phyloP scores from a whole-genome alignment of 2,888 invertebrate genomes.

The Euplexia lucipara region DNA sequence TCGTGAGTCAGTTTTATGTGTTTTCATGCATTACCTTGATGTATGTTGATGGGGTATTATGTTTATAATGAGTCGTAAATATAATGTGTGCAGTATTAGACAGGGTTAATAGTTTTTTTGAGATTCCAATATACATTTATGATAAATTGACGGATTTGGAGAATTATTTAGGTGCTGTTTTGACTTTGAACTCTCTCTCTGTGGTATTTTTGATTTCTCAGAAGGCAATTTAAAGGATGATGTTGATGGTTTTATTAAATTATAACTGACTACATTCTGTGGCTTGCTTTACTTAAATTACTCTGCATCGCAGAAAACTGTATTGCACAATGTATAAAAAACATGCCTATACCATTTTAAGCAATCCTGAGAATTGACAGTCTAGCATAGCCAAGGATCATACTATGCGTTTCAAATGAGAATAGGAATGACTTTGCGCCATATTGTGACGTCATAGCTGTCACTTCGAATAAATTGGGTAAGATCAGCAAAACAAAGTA shows the following conservation, averaged over 20 bases:
- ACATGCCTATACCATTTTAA: no score
- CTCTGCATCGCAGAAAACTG: no score
- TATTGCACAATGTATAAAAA: no score
- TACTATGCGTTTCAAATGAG: no score
- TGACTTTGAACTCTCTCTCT: background rate
- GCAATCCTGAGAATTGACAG: no score
- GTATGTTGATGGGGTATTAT: constrained; percentile 75
- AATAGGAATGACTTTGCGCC: no score
- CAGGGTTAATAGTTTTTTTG: constrained; percentile 58
- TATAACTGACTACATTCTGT: no score
- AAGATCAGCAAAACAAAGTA: no score
- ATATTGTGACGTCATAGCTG: no score
- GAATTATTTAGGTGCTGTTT: background rate
- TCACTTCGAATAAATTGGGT: no score
- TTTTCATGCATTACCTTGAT: constrained; percentile 77
- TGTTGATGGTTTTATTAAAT: background rate
- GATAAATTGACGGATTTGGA: constrained; percentile 38
- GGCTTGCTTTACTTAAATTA: no score
- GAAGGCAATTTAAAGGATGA: background rate
- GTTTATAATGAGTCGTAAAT: constrained; percentile 71
- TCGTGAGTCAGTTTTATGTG: constrained; percentile 80
- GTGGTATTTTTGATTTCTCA: background rate
- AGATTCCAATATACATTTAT: constrained; percentile 45
- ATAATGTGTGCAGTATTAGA: constrained; percentile 51
- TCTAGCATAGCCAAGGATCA: no score